These are phyloP conservation scores for Agelas oroides DNA, from an alignment of 37 sponge, comb jelly and placozoan species.

Conservation along the genomic window DNA sequence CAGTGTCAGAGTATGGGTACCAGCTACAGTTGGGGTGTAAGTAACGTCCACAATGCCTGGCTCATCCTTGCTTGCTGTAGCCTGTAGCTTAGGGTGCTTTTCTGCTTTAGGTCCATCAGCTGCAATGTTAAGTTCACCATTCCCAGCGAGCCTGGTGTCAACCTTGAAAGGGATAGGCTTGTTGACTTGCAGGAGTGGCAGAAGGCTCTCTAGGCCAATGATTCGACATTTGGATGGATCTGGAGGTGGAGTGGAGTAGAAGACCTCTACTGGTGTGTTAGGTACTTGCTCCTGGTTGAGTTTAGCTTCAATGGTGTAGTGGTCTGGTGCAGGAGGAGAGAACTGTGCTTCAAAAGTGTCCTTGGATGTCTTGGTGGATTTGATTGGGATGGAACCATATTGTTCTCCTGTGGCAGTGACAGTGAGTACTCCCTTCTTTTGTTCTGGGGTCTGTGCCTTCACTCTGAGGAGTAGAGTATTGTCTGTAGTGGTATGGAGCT, in stretches of 20 bases:
- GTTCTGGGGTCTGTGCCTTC: constrained; percentile 5
- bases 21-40: constrained; percentile 52
- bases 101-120: constrained; percentile 27
- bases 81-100: neutral
- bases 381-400: constrained; percentile 1
- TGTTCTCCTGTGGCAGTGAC: constrained; percentile 31
- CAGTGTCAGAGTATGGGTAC: constrained; percentile 42
- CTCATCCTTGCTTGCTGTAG: neutral
- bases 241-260: neutral
- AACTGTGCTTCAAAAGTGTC: neutral
- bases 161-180: neutral
- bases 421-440: constrained; percentile 29
- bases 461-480: constrained; percentile 4
- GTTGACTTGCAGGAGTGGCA: neutral
- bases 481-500: constrained; percentile 12
- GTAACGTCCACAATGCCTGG: constrained; percentile 27
- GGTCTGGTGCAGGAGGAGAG: constrained; percentile 51
- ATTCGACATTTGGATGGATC: constrained; percentile 34
- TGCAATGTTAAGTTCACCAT: constrained; percentile 15
- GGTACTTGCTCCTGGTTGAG: constrained; percentile 37
- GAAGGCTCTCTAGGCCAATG: constrained; percentile 24
- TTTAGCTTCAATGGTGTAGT: constrained; percentile 42
- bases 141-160: neutral
- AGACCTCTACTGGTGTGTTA: constrained; percentile 39
- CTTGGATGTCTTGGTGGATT: neutral